Conservation (phyloP, 2,797 vertebrate species). For the Darevskia mixta region DNA sequence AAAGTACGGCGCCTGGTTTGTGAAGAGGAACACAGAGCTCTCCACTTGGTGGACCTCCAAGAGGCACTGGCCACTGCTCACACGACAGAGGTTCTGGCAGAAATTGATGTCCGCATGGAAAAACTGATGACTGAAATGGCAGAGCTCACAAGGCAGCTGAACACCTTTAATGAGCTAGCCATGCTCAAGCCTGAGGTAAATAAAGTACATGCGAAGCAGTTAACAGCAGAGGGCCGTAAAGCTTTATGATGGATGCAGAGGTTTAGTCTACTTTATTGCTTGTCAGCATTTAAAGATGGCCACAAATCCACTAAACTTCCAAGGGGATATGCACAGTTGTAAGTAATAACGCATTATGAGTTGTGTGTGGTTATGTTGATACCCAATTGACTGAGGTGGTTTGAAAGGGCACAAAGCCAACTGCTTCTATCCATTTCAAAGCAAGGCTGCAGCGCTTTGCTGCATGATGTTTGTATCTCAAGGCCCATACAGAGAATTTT, state of each 20-base stretch:
- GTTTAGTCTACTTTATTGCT: slow-evolving; percentile 21
- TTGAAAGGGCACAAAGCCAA: slow-evolving; percentile 36
- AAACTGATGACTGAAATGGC: slow-evolving; percentile 89
- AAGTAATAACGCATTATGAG: slow-evolving; percentile 27
- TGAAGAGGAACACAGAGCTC: slow-evolving; percentile 83
- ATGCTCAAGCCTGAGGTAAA: slow-evolving; percentile 73
- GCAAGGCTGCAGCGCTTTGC: slow-evolving; percentile 1
- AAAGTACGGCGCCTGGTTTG: slow-evolving; percentile 84
- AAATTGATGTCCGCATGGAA: slow-evolving; percentile 82
- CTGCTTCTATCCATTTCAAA: slow-evolving; percentile 31
- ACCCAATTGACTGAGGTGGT: slow-evolving; percentile 10
- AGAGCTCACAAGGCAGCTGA: slow-evolving; percentile 85
- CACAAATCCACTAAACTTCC: slow-evolving; percentile 32
- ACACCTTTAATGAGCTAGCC: slow-evolving; percentile 82
- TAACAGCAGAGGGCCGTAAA: slow-evolving; percentile 30
- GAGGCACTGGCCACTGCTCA: slow-evolving; percentile 86
- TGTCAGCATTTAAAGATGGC: slow-evolving; percentile 39
- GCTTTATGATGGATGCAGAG: slow-evolving; percentile 16
- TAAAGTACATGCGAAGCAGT: slow-evolving; percentile 21
- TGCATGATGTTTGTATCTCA: slow-evolving; percentile 24
- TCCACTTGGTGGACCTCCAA: slow-evolving; percentile 86
- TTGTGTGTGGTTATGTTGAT: slow-evolving; percentile 37
- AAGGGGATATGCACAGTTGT: slow-evolving; percentile 15
- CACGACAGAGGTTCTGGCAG: slow-evolving; percentile 84
- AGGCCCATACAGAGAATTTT: slow-evolving; percentile 2